These are phyloP conservation scores for Paramisgurnus dabryanus DNA, from an alignment of 2,113 vertebrate genomes.

Conservation along the genomic window DNA sequence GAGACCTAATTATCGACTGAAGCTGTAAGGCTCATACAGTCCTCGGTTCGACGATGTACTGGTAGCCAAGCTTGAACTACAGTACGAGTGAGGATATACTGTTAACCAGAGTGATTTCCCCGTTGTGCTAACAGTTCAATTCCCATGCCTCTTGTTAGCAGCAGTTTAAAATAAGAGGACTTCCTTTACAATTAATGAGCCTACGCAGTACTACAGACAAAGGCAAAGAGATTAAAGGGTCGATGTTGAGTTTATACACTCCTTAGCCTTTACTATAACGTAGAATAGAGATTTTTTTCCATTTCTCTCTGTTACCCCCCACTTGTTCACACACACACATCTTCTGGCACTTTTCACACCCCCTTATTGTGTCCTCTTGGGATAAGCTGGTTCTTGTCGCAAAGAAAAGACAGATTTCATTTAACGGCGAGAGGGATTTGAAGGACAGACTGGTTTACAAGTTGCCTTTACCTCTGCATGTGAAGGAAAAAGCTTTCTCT, in stretches of 20 bases:
- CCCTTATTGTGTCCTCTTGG: conserved; percentile 55
- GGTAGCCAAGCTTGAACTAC: conserved; percentile 35
- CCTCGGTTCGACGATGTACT: conserved; percentile 16
- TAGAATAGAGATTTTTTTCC: conserved; percentile 41
- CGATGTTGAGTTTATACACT: conserved; percentile 40
- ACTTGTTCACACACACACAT: not conserved
- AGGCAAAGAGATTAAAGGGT: conserved; percentile 35
- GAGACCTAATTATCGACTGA: conserved; percentile 42
- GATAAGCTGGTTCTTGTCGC: conserved; percentile 68
- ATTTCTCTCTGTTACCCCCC: conserved; percentile 41
- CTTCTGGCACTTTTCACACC: conserved; percentile 29
- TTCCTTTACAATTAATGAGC: conserved; percentile 54
- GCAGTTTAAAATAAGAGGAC: conserved; percentile 50
- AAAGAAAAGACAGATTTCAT: conserved; percentile 53
- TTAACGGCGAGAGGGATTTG: conserved; percentile 63
- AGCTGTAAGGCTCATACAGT: conserved; percentile 1
- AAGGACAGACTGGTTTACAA: conserved; percentile 71
- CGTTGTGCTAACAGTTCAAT: conserved; percentile 45
- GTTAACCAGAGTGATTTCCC: conserved; percentile 41
- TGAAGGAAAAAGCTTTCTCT: conserved; percentile 58
- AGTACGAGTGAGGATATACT: conserved; percentile 32
- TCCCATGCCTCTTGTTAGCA: conserved; percentile 57
- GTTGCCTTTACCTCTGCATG: conserved; percentile 68
- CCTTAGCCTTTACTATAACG: conserved; percentile 43
- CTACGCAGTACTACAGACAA: conserved; percentile 18